These are phyloP conservation scores for Amiota mariae DNA, from an alignment of 2,888 invertebrate genomes.

Conservation along the genomic window DNA sequence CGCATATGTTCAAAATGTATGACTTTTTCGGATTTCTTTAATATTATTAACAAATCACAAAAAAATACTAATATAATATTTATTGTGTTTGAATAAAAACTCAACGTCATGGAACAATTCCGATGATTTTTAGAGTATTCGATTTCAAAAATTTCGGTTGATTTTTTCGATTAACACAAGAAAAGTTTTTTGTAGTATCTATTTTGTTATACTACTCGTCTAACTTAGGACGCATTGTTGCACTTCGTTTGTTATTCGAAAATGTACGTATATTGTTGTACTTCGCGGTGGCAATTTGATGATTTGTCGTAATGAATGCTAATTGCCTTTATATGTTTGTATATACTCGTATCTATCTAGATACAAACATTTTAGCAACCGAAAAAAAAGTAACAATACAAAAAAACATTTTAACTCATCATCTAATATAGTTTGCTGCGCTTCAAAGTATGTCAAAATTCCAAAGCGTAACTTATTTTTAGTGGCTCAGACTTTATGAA, in stretches of 20 bases:
- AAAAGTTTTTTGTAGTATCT: slow-evolving; percentile 7
- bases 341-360: slow-evolving; percentile 37
- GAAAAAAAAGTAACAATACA: no score
- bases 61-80: no score
- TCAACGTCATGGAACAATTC: slow-evolving; percentile 61
- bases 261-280: neutral
- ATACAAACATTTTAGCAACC: no score
- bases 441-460: slow-evolving; percentile 64
- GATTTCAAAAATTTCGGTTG: slow-evolving; percentile 59
- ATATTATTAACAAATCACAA: no score
- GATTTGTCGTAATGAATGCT: slow-evolving; percentile 69
- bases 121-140: slow-evolving; percentile 48
- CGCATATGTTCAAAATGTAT: no score
- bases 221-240: no score
- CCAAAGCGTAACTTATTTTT: slow-evolving; percentile 35
- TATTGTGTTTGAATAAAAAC: no score
- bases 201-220: no score
- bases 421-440: slow-evolving; percentile 9
- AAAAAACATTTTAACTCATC: no score
- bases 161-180: slow-evolving; percentile 62
- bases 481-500: slow-evolving; percentile 10
- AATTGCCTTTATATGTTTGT: slow-evolving; percentile 65
- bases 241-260: no score
- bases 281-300: slow-evolving; percentile 56
- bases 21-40: no score